Evolutionary conservation across 1,140 invertebrate species (phyloP), one percentile per base, ranked within the genome.

Genomic region (Thalassaphorura encarpata): DNA sequence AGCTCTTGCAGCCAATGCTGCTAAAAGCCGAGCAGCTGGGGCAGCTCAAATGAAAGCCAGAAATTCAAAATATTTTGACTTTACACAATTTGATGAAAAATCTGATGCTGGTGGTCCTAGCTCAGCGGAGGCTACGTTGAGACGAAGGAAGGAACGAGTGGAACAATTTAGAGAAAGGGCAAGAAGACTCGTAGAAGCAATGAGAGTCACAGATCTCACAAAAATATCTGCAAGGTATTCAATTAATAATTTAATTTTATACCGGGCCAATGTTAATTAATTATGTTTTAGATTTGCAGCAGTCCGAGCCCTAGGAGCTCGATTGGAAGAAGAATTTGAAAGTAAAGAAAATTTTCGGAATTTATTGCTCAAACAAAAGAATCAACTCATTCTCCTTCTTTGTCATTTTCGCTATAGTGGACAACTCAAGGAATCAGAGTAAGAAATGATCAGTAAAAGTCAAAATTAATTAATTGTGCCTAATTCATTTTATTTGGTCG

Each of bases 371-470:
- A 54, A 45, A 21, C 58, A 60, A 26, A 48, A 42, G 26, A 16
- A 3, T 28, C 58, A 60, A 41, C 48, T 60, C 13, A 6, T 26
- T 2, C 47, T 60, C 2, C 36, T 60, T 29, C 53, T 49, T 16
- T 52, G 42, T 36, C 39, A 60, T 31, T 55, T 55, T 23, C 24
- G 48, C 15, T 60, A 55, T 39, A 60, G 52, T 11, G 58, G 58
- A 23, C n/a, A 43, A 2, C 46, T 13, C 8, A 18, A 42, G 18
- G 23, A 58, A 26, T 27, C 45, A 42, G 49, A 42, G 45, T 60
- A 43, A 5, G 43, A 33, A 5, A 13, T 5, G 26, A 4, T 54
- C 36, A n/a, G 29, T 4, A 33, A 55, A n/a, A n/a, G 13, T 8
- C 8, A 43, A 43, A 15, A 13, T 47, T 26, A 24, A 26, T 24